Evolutionary conservation across 2,888 invertebrate species (phyloP), one percentile per base, ranked within the genome.

Genomic region (Phlogophora meticulosa): DNA sequence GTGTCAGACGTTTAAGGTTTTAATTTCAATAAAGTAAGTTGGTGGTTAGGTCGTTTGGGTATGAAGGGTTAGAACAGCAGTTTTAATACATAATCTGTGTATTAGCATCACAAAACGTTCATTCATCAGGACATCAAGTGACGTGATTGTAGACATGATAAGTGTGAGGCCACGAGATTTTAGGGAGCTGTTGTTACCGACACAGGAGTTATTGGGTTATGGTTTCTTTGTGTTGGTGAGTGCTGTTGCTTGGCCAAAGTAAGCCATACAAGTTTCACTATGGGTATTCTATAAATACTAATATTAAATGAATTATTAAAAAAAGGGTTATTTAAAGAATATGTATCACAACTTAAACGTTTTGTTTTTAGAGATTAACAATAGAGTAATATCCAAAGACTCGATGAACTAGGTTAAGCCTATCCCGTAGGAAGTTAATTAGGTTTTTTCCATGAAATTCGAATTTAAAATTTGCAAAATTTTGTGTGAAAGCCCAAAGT

Each of bases 71-170:
- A 83, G 88, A 88, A 87, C 86, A 87, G 87, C 85, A 87, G 84
- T 86, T 87, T 89, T 86, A 89, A 87, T 89, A 92, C 93, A 93
- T 92, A 93, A 94, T 93, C 93, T 90, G 76, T 90, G 92, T 87
- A 88, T 88, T 88, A 88, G 82, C 93, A 94, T 94, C 92, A 94
- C 94, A 94, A 94, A 94, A 92, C 92, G 88, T 93, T 91, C 93
- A 93, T 95, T 94, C 94, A 94, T 94, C 94, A 93, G 84, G 87
- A 90, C 91, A 92, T 93, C 92, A 92, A 88, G 85, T 78, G 80
- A 84, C 79, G 82, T 89, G 93, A 93, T 93, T 87, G 90, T 85
- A 83, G 82, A 78, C 74, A 72, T 88, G 93, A 93, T 91, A 92
- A 91, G 79, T 82, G 84, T 85, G 81, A 86, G 79, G 66, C 76